phyloP scores from a whole-genome alignment of 2,797 vertebrate species.

The Poecile montanus region DNA sequence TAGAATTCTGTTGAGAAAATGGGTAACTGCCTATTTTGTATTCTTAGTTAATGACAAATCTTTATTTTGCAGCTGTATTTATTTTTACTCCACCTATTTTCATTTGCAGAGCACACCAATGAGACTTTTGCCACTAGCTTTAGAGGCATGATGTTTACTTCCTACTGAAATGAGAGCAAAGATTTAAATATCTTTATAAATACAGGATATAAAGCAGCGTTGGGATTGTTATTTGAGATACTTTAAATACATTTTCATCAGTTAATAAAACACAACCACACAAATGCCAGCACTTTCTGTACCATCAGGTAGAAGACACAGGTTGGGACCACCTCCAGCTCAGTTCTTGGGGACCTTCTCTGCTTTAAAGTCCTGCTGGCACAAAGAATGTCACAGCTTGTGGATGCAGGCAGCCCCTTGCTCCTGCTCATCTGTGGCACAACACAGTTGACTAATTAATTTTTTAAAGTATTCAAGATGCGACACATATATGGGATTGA shows the following conservation, averaged over 20 bases:
- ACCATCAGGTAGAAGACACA: not conserved
- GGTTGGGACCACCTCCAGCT: not conserved
- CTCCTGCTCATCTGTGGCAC: conserved; percentile 37
- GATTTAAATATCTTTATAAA: not conserved
- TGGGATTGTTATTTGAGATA: not conserved
- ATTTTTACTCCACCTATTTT: not conserved
- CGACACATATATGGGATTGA: conserved; percentile 34
- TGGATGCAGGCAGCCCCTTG: not conserved
- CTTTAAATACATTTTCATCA: not conserved
- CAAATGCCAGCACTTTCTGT: not conserved
- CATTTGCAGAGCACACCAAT: not conserved
- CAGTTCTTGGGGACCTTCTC: not conserved
- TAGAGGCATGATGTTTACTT: not conserved
- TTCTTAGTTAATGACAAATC: not conserved
- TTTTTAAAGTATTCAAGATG: conserved; percentile 39
- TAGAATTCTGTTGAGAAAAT: not conserved
- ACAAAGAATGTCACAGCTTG: conserved; percentile 34
- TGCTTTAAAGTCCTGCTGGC: not conserved
- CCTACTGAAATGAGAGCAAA: not conserved
- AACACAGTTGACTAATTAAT: conserved; percentile 56
- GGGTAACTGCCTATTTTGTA: not conserved
- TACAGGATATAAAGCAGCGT: not conserved
- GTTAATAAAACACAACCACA: not conserved
- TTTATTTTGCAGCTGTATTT: not conserved
- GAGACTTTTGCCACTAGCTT: not conserved